Evolutionary conservation across 2,797 vertebrate genomes (phyloP).

Genomic region (Pristis pectinata): DNA sequence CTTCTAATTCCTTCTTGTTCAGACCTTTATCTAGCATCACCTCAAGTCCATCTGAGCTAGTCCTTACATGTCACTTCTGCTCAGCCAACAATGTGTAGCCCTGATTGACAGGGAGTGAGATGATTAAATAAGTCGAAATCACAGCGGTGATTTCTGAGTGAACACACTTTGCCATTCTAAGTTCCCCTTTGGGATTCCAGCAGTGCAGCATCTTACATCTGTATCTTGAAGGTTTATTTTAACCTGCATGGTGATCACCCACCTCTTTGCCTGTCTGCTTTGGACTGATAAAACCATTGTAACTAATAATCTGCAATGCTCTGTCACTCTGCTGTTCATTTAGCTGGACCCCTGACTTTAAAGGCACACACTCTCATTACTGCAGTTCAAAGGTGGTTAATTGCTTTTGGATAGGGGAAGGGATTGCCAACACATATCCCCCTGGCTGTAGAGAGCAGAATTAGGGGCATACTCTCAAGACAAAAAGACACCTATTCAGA

Average conservation of each 20-base stretch:
- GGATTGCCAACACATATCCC: no score
- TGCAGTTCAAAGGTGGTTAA: neutral
- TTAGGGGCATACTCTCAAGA: no score
- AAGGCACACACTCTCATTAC: neutral
- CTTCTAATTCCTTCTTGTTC: neutral
- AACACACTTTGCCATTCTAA: neutral
- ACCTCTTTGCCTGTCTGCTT: neutral
- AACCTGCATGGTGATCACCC: neutral
- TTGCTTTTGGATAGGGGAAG: neutral
- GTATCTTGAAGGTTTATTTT: slow-evolving; percentile 13
- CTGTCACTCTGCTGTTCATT: neutral
- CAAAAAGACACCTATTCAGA: no score
- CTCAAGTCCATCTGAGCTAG: neutral
- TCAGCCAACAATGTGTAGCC: neutral
- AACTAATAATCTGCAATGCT: neutral
- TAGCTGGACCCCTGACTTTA: neutral
- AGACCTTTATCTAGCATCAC: neutral
- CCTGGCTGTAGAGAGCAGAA: no score
- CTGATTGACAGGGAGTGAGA: neutral
- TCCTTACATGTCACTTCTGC: neutral
- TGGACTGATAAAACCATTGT: neutral
- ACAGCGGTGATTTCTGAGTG: neutral
- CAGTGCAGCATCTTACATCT: neutral
- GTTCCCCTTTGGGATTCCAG: neutral
- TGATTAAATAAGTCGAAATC: neutral